A percentile compares a stretch with the other conserved stretches of the same genome.
Evolutionary conservation across 1,140 invertebrate genomes (phyloP).

Genomic region (Ceratitis capitata): DNA sequence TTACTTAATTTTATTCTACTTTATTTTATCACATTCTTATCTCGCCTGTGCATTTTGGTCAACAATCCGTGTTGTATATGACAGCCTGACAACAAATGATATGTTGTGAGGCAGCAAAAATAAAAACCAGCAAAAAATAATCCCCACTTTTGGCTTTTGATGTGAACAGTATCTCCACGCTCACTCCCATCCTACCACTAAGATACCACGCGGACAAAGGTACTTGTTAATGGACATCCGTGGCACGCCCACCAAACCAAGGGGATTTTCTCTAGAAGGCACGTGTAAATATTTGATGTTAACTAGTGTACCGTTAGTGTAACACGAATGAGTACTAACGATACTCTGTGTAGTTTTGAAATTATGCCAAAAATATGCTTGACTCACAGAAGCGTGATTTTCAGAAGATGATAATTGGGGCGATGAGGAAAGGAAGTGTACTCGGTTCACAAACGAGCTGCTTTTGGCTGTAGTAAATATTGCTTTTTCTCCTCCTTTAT

Average conservation of each 20-base stretch:
- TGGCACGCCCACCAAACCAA: neutral
- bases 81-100: constrained; percentile 6
- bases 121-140: too few relatives aligned
- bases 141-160: neutral
- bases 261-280: neutral
- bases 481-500: too few relatives aligned
- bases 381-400: too few relatives aligned
- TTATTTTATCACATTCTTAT: too few relatives aligned
- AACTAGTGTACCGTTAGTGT: neutral
- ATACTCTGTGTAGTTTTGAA: neutral
- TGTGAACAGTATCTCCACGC: neutral
- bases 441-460: too few relatives aligned
- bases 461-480: too few relatives aligned
- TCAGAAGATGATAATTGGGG: too few relatives aligned
- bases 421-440: too few relatives aligned
- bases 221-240: neutral
- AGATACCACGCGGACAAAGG: neutral
- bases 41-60: neutral
- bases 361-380: neutral
- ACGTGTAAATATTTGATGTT: neutral
- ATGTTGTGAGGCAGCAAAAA: neutral
- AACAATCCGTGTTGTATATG: neutral
- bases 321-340: too few relatives aligned
- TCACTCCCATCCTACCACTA: neutral
- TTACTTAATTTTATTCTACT: neutral